These are phyloP conservation scores for Hippotragus niger DNA, from an alignment of 2,113 vertebrate species.

Conservation along the genomic window DNA sequence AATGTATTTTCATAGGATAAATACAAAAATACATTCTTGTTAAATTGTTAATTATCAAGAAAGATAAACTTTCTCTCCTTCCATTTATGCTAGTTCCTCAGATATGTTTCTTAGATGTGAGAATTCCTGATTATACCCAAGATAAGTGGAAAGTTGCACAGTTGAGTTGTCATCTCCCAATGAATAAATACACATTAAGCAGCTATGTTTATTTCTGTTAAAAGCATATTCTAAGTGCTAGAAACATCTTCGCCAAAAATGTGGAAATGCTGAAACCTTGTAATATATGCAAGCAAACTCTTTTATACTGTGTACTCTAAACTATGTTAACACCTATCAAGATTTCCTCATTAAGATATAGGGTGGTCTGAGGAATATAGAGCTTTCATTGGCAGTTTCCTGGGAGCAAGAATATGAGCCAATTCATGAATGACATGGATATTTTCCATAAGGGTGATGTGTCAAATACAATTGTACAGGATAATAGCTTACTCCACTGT, in stretches of 20 bases:
- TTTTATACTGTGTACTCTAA: not conserved
- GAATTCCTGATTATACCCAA: not conserved
- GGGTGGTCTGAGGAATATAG: not conserved
- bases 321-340: not conserved
- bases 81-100: not conserved
- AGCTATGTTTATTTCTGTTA: not conserved
- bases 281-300: not conserved
- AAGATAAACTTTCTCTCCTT: not conserved
- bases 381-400: not conserved
- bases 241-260: not conserved
- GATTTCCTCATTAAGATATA: not conserved
- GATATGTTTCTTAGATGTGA: not conserved
- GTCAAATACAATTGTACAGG: not conserved
- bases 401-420: not conserved
- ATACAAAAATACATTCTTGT: not conserved
- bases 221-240: not conserved
- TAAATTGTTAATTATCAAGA: not conserved
- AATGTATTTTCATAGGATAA: not conserved
- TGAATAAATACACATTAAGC: not conserved
- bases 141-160: not conserved
- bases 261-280: not conserved
- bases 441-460: not conserved
- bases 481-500: constrained; percentile 26
- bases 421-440: not conserved
- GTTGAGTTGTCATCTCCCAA: not conserved